Evolutionary conservation across 1,140 invertebrate genomes (phyloP).

Genomic region (Drosophila kikkawai): DNA sequence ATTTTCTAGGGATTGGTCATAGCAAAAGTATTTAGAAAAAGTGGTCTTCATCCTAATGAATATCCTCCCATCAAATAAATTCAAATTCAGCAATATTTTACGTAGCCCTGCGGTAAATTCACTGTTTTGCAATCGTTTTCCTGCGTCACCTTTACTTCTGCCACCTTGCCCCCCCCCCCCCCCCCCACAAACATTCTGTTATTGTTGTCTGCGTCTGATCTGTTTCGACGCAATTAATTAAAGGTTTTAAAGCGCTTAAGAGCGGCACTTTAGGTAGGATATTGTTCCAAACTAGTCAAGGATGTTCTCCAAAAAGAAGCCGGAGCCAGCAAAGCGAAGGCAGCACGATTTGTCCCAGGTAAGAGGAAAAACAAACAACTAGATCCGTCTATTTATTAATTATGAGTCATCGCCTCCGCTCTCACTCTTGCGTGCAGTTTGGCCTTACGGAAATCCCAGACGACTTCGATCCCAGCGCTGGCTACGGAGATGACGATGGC

Average conservation of each 20-base stretch:
- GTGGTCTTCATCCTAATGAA: too few relatives aligned
- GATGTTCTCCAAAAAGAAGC: constrained; percentile 87
- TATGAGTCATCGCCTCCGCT: constrained; percentile 63
- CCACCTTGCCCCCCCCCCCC: neutral
- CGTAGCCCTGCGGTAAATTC: constrained; percentile 15
- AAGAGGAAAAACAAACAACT: constrained; percentile 20
- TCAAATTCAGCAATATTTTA: neutral
- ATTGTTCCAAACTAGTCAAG: constrained; percentile 9
- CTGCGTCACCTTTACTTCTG: constrained; percentile 11
- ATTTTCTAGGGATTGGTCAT: too few relatives aligned
- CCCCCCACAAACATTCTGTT: constrained; percentile 29
- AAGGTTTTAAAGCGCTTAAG: constrained; percentile 3
- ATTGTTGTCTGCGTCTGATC: constrained; percentile 50
- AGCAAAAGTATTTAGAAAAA: neutral
- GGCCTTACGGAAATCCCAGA: constrained; percentile 91
- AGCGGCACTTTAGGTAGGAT: constrained; percentile 2
- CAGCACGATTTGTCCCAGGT: constrained; percentile 83
- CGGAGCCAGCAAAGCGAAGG: constrained; percentile 84
- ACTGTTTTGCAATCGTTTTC: neutral
- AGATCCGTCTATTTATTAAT: constrained; percentile 55
- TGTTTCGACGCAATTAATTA: constrained; percentile 52
- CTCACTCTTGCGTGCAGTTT: constrained; percentile 86
- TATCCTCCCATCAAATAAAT: too few relatives aligned
- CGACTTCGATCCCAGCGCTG: constrained; percentile 87
- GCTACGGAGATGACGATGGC: constrained; percentile 86